phyloP scores from a whole-genome alignment of 2,113 vertebrate species.

The Isichthys henryi region DNA sequence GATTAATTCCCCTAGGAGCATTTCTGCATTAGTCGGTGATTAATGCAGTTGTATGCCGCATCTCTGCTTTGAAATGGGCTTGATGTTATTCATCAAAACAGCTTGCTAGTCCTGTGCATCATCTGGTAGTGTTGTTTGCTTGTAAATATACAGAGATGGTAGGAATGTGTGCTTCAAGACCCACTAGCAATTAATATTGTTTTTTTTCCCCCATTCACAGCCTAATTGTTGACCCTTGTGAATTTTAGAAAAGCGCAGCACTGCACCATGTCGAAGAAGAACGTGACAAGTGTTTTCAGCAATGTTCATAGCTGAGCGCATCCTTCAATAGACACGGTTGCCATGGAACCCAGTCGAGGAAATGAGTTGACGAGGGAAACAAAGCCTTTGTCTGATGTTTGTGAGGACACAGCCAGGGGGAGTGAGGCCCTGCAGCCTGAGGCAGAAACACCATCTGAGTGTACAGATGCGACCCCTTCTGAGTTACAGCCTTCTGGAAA shows the following conservation, averaged over 20 bases:
- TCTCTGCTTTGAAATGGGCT: not conserved
- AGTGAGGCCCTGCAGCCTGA: conserved; percentile 35
- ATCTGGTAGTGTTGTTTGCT: not conserved
- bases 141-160: not conserved
- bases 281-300: conserved; percentile 17
- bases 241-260: conserved; percentile 32
- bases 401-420: conserved; percentile 40
- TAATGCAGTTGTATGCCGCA: not conserved
- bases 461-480: conserved; percentile 31
- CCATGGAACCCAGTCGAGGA: conserved; percentile 65
- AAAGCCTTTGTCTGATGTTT: conserved; percentile 32
- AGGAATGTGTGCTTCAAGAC: not conserved
- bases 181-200: not conserved
- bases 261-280: conserved; percentile 34
- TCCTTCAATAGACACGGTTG: conserved; percentile 20
- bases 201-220: not conserved
- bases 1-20: not conserved
- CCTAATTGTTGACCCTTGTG: conserved; percentile 9
- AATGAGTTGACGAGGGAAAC: conserved; percentile 44
- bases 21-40: not conserved
- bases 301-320: not conserved
- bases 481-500: conserved; percentile 66
- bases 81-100: not conserved
- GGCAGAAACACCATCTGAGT: conserved; percentile 42
- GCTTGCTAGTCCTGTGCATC: not conserved